Evolutionary conservation across 2,797 vertebrate species (phyloP).

Genomic region (Heliangelus exortis): DNA sequence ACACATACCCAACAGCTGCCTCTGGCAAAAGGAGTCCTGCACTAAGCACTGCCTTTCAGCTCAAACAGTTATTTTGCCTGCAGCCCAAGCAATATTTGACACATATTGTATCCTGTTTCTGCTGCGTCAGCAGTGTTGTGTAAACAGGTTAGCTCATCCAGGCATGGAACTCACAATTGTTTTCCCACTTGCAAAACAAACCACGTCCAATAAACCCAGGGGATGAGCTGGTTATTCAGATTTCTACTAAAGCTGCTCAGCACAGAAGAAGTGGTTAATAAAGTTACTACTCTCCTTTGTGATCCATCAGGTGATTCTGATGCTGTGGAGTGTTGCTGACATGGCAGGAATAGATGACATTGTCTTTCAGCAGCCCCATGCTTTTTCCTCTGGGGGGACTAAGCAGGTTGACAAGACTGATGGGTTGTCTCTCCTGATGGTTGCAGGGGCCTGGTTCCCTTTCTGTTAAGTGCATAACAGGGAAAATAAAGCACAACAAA

Average conservation of each 20-base stretch:
- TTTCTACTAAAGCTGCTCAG: slow-evolving; percentile 12
- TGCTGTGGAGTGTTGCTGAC: slow-evolving; percentile 15
- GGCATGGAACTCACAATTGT: neutral
- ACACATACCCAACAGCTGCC: neutral
- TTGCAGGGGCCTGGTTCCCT: neutral
- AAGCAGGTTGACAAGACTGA: slow-evolving; percentile 5
- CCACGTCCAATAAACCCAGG: slow-evolving; percentile 7
- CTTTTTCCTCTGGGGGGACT: neutral
- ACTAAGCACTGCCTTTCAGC: slow-evolving; percentile 27
- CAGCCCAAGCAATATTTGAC: slow-evolving; percentile 52
- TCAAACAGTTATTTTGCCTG: slow-evolving; percentile 25
- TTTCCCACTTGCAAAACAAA: slow-evolving; percentile 32
- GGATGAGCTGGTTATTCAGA: neutral
- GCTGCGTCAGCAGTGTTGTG: slow-evolving; percentile 29
- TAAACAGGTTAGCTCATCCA: slow-evolving; percentile 31
- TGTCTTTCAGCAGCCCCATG: slow-evolving; percentile 21
- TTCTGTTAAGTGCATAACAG: neutral
- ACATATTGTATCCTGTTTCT: slow-evolving; percentile 24
- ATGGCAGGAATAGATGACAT: slow-evolving; percentile 36
- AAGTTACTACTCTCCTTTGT: slow-evolving; percentile 23
- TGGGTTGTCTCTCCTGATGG: neutral
- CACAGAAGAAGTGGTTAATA: slow-evolving; percentile 37
- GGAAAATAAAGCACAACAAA: neutral
- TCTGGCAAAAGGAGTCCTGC: slow-evolving; percentile 2
- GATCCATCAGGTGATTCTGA: neutral